Evolutionary conservation across 35 echinoderm and acorn worm genomes (phyloP), one percentile per base, ranked within the genome.

Genomic region (Holothuria glaberrima): DNA sequence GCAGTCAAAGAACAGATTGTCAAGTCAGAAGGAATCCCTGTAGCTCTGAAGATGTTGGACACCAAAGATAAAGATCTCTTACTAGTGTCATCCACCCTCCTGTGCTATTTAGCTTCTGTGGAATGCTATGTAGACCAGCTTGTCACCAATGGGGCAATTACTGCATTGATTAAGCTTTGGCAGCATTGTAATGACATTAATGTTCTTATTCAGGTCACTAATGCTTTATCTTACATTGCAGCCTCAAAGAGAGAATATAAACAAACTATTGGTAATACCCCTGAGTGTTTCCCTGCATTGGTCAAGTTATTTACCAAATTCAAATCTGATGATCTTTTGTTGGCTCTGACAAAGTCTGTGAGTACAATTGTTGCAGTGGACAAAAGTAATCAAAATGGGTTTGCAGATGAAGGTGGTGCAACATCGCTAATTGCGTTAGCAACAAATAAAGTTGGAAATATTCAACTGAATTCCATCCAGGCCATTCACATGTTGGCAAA

Each of bases 401-500:
- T 99, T 86, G 93, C 94, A 0, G 83, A 99, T 67, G 97, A 99
- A 32, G 91, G 94, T 0, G 97, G 97, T 29, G 88, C 97, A 10
- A 89, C 97, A 10, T 90, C 94, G 3, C 77, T 99, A 48, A 99
- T 99, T 61, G 92, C 31, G 24, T 69, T 99, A 17, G 97, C 97
- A 32, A 93, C 70, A 22, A 57, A 82, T 57, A 91, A 75, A 48
- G 90, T 91, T 56, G 22, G 66, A 0, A 83, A 87, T 58, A 77
- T 99, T 20, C 97, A 99, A 54, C 72, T 99, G 31, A 95, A 80
- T 89, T 91, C 97, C 1, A 99, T 99, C 26, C 82, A 69, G 29
- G 94, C 91, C 31, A 95, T 99, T 24, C 97, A 99, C 69, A 95
- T 93, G 88, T 58, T 99, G 30, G 97, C 97, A 6, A 89, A 95